Base-by-base conservation (phyloP, 2,888 invertebrate species). In the Tetanocera ferruginea region DNA sequence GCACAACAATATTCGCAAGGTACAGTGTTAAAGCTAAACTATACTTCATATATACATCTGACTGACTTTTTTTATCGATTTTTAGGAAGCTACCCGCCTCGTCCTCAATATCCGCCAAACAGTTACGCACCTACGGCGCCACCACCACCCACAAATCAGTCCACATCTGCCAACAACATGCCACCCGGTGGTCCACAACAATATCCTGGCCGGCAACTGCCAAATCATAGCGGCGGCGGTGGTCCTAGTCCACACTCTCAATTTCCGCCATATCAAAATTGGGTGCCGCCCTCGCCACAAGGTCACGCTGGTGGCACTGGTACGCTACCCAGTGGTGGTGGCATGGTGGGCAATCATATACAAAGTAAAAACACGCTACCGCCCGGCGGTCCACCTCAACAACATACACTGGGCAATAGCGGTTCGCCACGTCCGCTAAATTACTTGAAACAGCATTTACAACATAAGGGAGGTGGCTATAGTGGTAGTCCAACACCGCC, bases 401-500 rank as follows among this genome's bases (percentile, higher is more conserved):
- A 85, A 49, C 28, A 51, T 51, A 49, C 25, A 6, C 23, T 25
- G 17, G 83, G 90, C 49, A 90, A 91, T 74, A 88, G 91, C 73
- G 90, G 91, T 19, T 90, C 91, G 52, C 90, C 91, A 71, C 89
- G 92, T 82, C 93, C 92, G 80, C 90, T 93, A 76, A 92, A 92
- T 89, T 93, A 94, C 91, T 91, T 94, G 88, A 94, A 94, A 87
- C 93, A 93, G 88, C 94, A 94, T 89, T 90, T 93, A 79, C 92
- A 94, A 91, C 93, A 94, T 89, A 94, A 94, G 91, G 93, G 94
- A 89, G 78, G 90, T 91, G 78, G 92, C 92, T 89, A 93, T 93
- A 78, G 78, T 14, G 73, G 76, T 69, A 77, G 79, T 66, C 79
- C 80, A 19, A 76, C 79, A 9, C 93, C 93, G 80, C 93, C 93